A percentile compares a stretch with the other conserved stretches of the same genome.
Conservation (phyloP, 2,888 invertebrate species). For the Petrolisthes cinctipes region DNA sequence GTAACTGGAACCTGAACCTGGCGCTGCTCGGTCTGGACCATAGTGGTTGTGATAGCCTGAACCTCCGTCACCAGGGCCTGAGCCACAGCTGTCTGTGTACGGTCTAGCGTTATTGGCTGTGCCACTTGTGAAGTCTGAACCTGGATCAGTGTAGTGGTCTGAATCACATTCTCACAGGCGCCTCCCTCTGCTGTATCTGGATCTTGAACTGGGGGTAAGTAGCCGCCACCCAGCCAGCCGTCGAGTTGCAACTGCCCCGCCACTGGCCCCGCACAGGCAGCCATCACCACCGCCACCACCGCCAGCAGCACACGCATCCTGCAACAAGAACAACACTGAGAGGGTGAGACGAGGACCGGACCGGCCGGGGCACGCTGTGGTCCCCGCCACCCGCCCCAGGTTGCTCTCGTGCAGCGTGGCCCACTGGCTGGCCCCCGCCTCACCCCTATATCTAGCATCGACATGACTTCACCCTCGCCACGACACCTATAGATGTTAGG, state of each 20-base stretch:
- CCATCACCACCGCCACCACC: conserved; percentile 17
- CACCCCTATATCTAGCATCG: not conserved
- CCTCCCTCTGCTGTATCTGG: conserved; percentile 1
- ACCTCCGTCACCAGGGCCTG: conserved; percentile 57
- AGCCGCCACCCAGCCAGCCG: conserved; percentile 26
- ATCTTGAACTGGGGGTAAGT: conserved; percentile 27
- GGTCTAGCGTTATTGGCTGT: conserved; percentile 55
- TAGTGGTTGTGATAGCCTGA: conserved; percentile 58
- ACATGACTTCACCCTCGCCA: too few relatives aligned
- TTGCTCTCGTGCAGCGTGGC: conserved; percentile 7
- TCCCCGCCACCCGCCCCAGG: not conserved
- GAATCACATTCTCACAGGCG: conserved; percentile 34
- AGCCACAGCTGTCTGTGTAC: conserved; percentile 44
- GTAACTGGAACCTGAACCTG: conserved; percentile 60
- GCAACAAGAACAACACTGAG: conserved; percentile 47
- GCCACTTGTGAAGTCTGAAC: conserved; percentile 37
- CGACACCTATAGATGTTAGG: too few relatives aligned
- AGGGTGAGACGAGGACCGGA: conserved; percentile 30
- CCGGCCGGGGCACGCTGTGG: not conserved
- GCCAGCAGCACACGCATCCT: conserved; percentile 46
- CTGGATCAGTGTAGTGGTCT: conserved; percentile 39
- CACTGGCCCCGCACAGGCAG: conserved; percentile 11
- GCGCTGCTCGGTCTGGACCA: conserved; percentile 52
- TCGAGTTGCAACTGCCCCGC: conserved; percentile 21
- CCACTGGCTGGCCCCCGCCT: not conserved